Base-by-base conservation (phyloP, 2,888 invertebrate genomes). In the Tromatobia lineatoria region DNA sequence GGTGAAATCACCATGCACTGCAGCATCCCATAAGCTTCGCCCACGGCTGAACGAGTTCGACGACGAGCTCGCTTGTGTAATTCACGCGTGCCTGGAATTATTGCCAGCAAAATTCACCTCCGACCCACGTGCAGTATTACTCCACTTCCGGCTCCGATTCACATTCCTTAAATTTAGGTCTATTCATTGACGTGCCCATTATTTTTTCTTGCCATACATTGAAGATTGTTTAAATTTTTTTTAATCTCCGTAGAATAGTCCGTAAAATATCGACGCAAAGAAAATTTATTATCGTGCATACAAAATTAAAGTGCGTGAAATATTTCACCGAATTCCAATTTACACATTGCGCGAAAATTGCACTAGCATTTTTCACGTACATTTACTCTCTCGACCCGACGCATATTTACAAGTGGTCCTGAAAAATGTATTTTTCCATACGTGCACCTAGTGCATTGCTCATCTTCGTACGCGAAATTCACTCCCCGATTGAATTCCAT, bases 281-380 rank as follows among this genome's bases (percentile, higher is more conserved):
- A 10, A 59, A 13, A 59, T 79, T 25, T 71, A 54, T 64, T 20
- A 50, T 29, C 15, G 38, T n/a, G 57, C 67, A 45, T 20, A 64
- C 71, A 52, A 57, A 57, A 23, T 57, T n/a, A 69, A 50, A 69
- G 50, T 52, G 52, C 74, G 79, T 71, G 50, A 67, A 67, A 79
- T 80, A 75, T 80, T 75, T 74, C 74, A 75, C 29, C 75, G 47
- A 67, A 80, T 80, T 80, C 10, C 52, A 52, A 52, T 20, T 52
- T 52, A 52, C 52, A 52, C 52, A 52, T 52, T 52, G 52, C 57
- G 29, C 50, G 42, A 47, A 75, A 61, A 80, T 61, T 80, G 80
- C 75, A 69, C 38, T 10, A 18, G 69, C 59, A 57, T 73, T 80
- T 50, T 66, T 57, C 61, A 52, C n/a, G 18, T 13, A 52, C 70